Percentiles rank a stretch among this genome's conserved stretches.
phyloP scores from a whole-genome alignment of 1,140 invertebrate genomes.

The Carcinoscorpius rotundicauda region DNA sequence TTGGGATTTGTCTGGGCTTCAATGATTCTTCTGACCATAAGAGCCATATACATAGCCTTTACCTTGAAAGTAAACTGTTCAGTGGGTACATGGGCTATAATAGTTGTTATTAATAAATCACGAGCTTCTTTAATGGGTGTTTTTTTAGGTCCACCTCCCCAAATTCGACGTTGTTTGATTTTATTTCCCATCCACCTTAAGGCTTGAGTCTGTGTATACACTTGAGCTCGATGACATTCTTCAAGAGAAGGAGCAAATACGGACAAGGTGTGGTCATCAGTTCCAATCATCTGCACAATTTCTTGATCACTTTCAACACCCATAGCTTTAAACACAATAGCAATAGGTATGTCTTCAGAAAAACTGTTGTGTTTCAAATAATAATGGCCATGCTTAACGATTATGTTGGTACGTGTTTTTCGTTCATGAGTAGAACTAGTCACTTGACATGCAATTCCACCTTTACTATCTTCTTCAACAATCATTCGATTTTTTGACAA shows the following conservation, averaged over 20 bases:
- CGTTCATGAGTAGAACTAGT: conserved; percentile 94
- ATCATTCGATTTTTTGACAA: conserved; percentile 95
- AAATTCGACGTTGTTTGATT: conserved; percentile 52
- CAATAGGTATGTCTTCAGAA: conserved; percentile 88
- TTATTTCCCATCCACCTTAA: conserved; percentile 63
- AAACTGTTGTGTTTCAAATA: conserved; percentile 91
- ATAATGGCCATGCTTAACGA: conserved; percentile 79
- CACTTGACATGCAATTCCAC: conserved; percentile 80
- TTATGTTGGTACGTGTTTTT: conserved; percentile 89
- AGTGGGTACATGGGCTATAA: conserved; percentile 83
- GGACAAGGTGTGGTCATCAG: conserved; percentile 61
- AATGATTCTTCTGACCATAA: conserved; percentile 86
- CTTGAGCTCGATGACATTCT: conserved; percentile 71
- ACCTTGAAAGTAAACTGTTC: conserved; percentile 72
- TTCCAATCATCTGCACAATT: conserved; percentile 84
- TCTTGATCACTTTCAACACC: conserved; percentile 87
- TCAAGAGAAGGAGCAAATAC: conserved; percentile 77
- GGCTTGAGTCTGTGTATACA: conserved; percentile 82
- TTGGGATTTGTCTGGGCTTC: conserved; percentile 64
- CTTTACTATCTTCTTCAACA: conserved; percentile 77
- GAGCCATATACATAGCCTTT: conserved; percentile 76
- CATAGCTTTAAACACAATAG: conserved; percentile 92
- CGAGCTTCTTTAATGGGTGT: conserved; percentile 63
- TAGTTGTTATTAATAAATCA: conserved; percentile 72
- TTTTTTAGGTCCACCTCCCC: conserved; percentile 28